Evolutionary conservation across 2,888 invertebrate genomes (phyloP).

Genomic region (Troglohyphantes excavatus): DNA sequence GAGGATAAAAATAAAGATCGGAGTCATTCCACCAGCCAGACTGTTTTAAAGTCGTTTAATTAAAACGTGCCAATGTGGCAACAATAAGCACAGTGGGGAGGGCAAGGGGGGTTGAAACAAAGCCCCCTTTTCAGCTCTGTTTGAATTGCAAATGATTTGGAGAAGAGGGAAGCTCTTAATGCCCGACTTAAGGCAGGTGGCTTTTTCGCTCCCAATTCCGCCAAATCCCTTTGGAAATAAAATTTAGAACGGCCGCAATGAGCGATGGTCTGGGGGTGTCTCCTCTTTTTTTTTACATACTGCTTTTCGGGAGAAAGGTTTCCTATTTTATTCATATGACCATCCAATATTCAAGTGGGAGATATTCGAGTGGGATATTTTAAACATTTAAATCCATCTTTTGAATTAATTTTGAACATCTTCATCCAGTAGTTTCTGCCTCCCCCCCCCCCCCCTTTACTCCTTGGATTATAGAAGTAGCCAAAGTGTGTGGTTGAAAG

Average conservation of each 20-base stretch:
- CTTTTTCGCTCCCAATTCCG: slow-evolving; percentile 74
- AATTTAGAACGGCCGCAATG: slow-evolving; percentile 47
- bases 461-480: no score
- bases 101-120: slow-evolving; percentile 42
- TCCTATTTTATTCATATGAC: no score
- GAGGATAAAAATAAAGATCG: neutral
- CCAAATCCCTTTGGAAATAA: slow-evolving; percentile 73
- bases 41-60: slow-evolving; percentile 69
- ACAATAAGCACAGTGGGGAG: slow-evolving; percentile 44
- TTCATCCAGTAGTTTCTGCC: no score
- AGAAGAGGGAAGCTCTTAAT: slow-evolving; percentile 70
- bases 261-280: neutral
- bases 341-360: no score
- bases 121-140: slow-evolving; percentile 72
- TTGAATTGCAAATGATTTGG: slow-evolving; percentile 77
- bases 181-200: slow-evolving; percentile 73
- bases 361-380: no score
- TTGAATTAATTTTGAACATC: no score
- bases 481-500: no score
- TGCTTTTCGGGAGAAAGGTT: neutral
- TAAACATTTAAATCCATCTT: no score
- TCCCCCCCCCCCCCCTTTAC: no score
- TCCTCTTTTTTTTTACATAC: neutral
- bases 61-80: slow-evolving; percentile 74
- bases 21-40: neutral